phyloP scores from a whole-genome alignment of 2,797 vertebrate genomes.

The Sternotherus odoratus region DNA sequence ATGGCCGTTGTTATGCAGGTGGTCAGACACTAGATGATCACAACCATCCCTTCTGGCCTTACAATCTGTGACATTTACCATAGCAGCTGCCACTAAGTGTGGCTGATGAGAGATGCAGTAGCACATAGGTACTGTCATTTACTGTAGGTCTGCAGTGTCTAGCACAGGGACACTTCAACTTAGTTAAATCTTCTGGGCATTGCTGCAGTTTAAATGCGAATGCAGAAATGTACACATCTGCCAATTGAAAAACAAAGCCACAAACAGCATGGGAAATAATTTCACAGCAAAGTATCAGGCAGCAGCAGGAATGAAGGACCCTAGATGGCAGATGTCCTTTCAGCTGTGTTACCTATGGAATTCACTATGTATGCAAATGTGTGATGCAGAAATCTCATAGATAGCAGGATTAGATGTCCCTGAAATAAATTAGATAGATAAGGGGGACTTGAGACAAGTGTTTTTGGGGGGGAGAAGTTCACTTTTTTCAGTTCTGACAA shows the following conservation, averaged over 20 bases:
- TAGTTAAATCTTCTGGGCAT: rapidly evolving
- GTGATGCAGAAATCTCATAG: background rate
- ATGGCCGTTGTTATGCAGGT: background rate
- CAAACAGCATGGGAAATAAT: background rate
- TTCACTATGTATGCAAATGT: rapidly evolving
- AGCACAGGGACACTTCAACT: background rate
- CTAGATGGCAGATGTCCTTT: slow-evolving; percentile 1
- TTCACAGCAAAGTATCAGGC: background rate
- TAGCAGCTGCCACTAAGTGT: background rate
- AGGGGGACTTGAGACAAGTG: background rate
- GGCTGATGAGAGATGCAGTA: background rate
- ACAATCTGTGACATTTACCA: background rate
- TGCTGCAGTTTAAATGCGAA: rapidly evolving
- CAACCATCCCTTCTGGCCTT: background rate
- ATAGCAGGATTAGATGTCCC: background rate
- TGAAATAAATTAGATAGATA: background rate
- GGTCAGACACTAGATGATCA: background rate
- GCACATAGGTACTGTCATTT: background rate
- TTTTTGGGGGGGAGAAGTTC: background rate
- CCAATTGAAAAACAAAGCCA: background rate
- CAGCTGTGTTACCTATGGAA: rapidly evolving
- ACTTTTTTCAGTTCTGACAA: background rate
- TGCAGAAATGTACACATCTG: background rate
- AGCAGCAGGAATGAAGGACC: background rate
- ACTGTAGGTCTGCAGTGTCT: background rate